phyloP scores from a whole-genome alignment of 1,140 invertebrate species.

The Heliconius hermathena region DNA sequence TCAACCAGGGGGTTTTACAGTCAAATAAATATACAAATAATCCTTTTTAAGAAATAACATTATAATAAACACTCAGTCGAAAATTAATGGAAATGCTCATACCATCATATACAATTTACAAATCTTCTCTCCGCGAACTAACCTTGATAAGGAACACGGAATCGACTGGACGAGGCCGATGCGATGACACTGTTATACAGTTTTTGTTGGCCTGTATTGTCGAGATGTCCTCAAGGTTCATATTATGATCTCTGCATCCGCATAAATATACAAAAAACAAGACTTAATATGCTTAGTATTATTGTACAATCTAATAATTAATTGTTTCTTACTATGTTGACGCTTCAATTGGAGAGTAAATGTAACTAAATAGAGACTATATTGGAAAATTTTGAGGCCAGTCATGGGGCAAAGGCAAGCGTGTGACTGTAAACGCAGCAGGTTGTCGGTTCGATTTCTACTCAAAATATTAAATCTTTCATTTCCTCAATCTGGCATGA shows the following conservation, averaged over 20 bases:
- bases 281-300: background rate
- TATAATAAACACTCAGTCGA: background rate
- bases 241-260: constrained; percentile 40
- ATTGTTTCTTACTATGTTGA: too few relatives aligned
- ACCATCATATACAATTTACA: background rate
- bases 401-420: too few relatives aligned
- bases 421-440: too few relatives aligned
- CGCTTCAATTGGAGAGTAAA: too few relatives aligned
- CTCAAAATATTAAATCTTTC: too few relatives aligned
- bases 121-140: constrained; percentile 27
- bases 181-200: constrained; percentile 55
- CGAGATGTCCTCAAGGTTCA: constrained; percentile 52
- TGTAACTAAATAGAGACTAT: too few relatives aligned
- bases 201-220: constrained; percentile 62
- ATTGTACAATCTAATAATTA: background rate
- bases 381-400: too few relatives aligned
- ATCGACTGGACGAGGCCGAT: constrained; percentile 58
- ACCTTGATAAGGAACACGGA: constrained; percentile 64
- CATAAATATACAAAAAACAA: background rate
- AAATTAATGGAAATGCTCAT: background rate
- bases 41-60: too few relatives aligned
- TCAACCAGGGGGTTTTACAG: too few relatives aligned
- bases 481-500: too few relatives aligned
- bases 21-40: too few relatives aligned
- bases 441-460: too few relatives aligned